Percentiles rank a stretch among this genome's conserved stretches.
Conservation (phyloP, 2,113 vertebrate species). For the Crotophaga sulcirostris region DNA sequence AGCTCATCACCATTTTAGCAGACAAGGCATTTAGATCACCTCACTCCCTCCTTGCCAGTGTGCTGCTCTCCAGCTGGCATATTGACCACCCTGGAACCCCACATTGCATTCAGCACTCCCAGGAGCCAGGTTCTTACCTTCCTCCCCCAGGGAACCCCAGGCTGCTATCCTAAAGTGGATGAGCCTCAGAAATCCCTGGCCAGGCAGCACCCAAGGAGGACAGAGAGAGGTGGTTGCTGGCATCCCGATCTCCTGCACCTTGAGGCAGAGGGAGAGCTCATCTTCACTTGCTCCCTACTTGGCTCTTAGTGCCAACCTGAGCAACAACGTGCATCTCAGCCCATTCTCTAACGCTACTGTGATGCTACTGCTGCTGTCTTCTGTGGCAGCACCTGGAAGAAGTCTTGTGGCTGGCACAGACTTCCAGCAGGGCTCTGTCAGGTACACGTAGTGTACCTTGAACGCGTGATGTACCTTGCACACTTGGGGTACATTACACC, state of each 20-base stretch:
- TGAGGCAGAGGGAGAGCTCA: not conserved
- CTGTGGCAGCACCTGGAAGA: not conserved
- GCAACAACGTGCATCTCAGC: rapidly evolving
- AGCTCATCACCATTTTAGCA: not conserved
- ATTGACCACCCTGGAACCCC: not conserved
- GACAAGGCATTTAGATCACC: too few relatives aligned
- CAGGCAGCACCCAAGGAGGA: not conserved
- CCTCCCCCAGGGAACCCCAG: too few relatives aligned
- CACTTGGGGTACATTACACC: too few relatives aligned
- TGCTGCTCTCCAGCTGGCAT: not conserved
- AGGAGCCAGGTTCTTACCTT: not conserved
- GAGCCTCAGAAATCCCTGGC: not conserved
- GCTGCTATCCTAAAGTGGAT: rapidly evolving
- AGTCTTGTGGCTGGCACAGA: not conserved
- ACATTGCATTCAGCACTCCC: not conserved
- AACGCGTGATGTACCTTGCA: too few relatives aligned
- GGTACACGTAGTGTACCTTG: too few relatives aligned
- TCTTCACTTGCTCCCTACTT: not conserved
- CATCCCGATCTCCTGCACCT: not conserved
- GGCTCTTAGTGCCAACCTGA: not conserved
- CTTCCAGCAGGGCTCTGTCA: not conserved
- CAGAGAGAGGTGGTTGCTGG: not conserved
- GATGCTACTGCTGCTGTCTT: not conserved
- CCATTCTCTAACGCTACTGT: not conserved
- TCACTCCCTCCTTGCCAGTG: rapidly evolving